Evolutionary conservation across 2,797 vertebrate species (phyloP).

Genomic region (Pitangus sulphuratus): DNA sequence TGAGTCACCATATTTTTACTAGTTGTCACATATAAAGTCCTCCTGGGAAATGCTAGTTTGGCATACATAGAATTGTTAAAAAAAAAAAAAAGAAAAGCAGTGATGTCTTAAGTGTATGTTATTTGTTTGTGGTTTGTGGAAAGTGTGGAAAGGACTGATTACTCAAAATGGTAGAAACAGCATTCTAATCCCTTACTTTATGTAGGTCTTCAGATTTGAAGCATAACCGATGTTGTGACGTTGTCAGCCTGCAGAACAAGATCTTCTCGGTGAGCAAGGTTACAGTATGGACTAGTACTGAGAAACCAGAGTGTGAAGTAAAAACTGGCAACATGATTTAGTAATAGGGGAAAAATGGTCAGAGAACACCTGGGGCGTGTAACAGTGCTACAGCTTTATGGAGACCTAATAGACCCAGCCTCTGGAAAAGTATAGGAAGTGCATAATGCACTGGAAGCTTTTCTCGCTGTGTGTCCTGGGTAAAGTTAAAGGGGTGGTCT

Average conservation of each 20-base stretch:
- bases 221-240: neutral
- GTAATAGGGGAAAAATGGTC: neutral
- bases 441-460: neutral
- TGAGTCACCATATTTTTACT: neutral
- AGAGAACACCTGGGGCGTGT: neutral
- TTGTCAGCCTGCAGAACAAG: neutral
- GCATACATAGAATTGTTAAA: neutral
- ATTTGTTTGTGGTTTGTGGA: neutral
- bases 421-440: neutral
- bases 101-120: neutral
- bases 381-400: neutral
- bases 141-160: neutral
- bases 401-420: neutral
- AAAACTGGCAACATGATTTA: neutral
- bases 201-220: neutral
- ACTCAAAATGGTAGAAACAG: neutral
- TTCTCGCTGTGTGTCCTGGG: neutral
- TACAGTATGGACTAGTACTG: neutral
- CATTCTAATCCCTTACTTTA: neutral
- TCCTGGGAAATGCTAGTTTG: neutral
- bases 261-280: neutral
- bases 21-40: neutral
- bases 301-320: neutral
- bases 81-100: neutral
- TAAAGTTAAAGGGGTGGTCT: neutral